Percentiles rank a stretch among this genome's conserved stretches.
These are phyloP conservation scores for Ischnus inquisitorius DNA, from an alignment of 2,888 invertebrate species.

Conservation along the genomic window DNA sequence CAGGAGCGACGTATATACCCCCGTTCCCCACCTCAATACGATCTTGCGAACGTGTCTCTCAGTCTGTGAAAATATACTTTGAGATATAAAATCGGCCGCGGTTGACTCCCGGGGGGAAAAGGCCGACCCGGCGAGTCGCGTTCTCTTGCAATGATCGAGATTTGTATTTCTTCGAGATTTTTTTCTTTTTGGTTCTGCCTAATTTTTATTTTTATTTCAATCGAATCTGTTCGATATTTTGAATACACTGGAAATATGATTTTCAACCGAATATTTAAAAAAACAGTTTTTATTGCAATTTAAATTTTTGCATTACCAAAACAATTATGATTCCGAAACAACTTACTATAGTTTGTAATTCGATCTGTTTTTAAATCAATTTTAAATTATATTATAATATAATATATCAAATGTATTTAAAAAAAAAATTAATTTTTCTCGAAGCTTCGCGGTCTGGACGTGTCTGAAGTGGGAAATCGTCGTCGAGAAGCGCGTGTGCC, in stretches of 20 bases:
- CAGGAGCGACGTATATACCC: conserved; percentile 58
- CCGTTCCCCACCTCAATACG: background rate
- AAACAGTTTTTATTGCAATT: background rate
- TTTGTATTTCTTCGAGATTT: background rate
- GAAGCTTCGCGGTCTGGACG: background rate
- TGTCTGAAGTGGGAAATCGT: background rate
- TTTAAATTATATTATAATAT: too few species aligned
- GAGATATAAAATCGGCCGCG: conserved; percentile 58
- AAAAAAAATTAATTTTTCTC: background rate
- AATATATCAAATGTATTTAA: too few species aligned
- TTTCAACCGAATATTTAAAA: background rate
- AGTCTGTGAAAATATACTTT: conserved; percentile 62
- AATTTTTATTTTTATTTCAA: background rate
- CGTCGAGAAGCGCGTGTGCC: conserved; percentile 12
- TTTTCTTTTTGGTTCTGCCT: too few species aligned
- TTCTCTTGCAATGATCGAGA: conserved; percentile 20
- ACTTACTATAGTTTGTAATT: too few species aligned
- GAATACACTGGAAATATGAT: background rate
- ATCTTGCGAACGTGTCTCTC: conserved; percentile 21
- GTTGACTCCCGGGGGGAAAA: conserved; percentile 70
- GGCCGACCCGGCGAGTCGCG: conserved; percentile 10
- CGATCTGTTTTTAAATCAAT: too few species aligned
- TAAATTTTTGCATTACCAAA: too few species aligned
- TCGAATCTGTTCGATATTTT: background rate
- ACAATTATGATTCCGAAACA: background rate